A percentile compares a stretch with the other conserved stretches of the same genome.
Evolutionary conservation across 2,797 vertebrate genomes (phyloP).

Genomic region (Pteropus rufus): DNA sequence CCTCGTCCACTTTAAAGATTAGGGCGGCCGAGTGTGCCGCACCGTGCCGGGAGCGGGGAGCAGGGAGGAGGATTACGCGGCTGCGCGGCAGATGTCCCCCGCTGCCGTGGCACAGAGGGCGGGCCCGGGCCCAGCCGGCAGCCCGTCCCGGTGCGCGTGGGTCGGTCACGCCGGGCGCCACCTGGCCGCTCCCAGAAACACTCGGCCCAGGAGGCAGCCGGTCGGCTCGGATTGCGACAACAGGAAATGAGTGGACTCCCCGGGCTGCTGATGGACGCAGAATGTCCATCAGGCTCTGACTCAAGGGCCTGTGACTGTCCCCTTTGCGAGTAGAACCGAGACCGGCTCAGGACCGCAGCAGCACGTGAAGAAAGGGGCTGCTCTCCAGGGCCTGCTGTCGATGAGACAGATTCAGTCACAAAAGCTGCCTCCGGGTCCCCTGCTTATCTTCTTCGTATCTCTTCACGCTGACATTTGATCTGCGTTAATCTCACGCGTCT

Average conservation of each 20-base stretch:
- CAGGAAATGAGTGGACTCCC: too few relatives aligned
- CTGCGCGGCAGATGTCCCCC: slow-evolving; percentile 79
- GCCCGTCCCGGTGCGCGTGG: too few relatives aligned
- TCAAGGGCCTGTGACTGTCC: background rate
- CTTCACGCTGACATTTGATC: slow-evolving; percentile 72
- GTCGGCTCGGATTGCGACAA: too few relatives aligned
- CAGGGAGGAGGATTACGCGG: slow-evolving; percentile 79
- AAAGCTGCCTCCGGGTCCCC: background rate
- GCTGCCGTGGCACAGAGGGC: background rate
- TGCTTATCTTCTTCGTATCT: slow-evolving; percentile 60
- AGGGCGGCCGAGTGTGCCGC: slow-evolving; percentile 79
- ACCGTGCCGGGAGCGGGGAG: slow-evolving; percentile 64
- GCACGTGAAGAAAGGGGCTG: fast-evolving
- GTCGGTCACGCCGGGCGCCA: fast-evolving
- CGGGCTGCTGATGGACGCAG: too few relatives aligned
- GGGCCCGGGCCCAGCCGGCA: too few relatives aligned
- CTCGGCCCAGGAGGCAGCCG: fast-evolving
- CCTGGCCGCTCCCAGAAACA: fast-evolving
- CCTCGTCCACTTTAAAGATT: slow-evolving; percentile 88
- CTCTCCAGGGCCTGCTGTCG: background rate
- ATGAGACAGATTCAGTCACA: background rate
- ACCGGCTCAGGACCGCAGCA: background rate
- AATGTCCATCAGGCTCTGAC: background rate
- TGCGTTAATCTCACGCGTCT: slow-evolving; percentile 68
- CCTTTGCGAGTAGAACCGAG: fast-evolving